Base-by-base conservation (phyloP, 2,113 vertebrate genomes). In the Bostrychus sinensis region DNA sequence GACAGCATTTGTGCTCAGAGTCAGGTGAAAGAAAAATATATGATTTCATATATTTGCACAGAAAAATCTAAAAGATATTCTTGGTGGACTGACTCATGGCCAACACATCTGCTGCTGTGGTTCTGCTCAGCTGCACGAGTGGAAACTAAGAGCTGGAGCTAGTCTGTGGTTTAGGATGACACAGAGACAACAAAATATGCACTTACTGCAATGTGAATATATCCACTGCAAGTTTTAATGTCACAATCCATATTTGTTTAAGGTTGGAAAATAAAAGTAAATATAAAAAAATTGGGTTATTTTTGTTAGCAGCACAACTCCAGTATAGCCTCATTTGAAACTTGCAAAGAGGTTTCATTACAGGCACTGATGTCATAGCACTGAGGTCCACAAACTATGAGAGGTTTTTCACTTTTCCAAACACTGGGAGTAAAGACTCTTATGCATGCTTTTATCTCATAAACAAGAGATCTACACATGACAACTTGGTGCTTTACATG, bases 361-460 rank as follows among this genome's bases (percentile, higher is more conserved):
- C 50, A 53, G 56, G 19, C 64, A 57, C 69, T 82, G 76, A 73
- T 83, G 85, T 82, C 80, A 87, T 66, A 62, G 65, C 64, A 78
- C 62, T 62, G 78, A 75, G 73, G 72, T 78, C 65, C 70, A 79
- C 76, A 86, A 71, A 60, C 71, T 70, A 61, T 38, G 80, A 69
- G 58, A 77, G 61, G 77, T 70, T 78, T 89, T 89, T 86, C 65
- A 74, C 75, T 84, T 86, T 83, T 82, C 66, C 61, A 89, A 87
- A 89, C 78, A 86, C 61, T 45, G 58, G 88, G 79, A 85, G 88
- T 81, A 89, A 86, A 87, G 74, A 70, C 75, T 87, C 76, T 72
- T 42, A 65, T 66, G 36, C 71, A 46, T 55, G 63, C 80, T 82
- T 87, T 88, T 77, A 82, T 88, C 75, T 74, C 57, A 66, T 75